Percentiles rank a stretch among this genome's conserved stretches.
Evolutionary conservation across 2,113 vertebrate genomes (phyloP).

Genomic region (Isichthys henryi): DNA sequence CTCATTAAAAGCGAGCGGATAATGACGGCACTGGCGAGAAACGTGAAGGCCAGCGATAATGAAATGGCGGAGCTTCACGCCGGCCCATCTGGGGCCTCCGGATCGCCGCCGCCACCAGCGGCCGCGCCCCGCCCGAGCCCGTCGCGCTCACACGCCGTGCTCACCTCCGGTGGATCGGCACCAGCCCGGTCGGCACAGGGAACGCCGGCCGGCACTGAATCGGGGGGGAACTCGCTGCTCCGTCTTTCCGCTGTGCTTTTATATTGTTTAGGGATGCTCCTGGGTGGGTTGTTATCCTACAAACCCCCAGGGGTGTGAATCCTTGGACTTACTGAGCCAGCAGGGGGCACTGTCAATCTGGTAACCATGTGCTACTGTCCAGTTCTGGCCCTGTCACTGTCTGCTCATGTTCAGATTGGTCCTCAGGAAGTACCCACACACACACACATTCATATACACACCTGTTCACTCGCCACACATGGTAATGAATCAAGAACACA

Average conservation of each 20-base stretch:
- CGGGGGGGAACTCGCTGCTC: background rate
- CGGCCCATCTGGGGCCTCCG: conserved; percentile 53
- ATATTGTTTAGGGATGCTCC: background rate
- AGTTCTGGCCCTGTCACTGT: conserved; percentile 11
- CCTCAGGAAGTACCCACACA: background rate
- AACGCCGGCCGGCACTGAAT: background rate
- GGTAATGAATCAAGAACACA: background rate
- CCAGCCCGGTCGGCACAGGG: background rate
- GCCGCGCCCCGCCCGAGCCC: background rate
- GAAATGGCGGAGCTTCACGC: conserved; percentile 62
- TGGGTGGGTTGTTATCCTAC: background rate
- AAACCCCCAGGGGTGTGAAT: background rate
- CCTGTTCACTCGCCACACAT: background rate
- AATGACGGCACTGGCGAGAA: conserved; percentile 74
- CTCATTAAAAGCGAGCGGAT: conserved; percentile 96
- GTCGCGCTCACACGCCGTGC: background rate
- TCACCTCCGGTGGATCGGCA: background rate
- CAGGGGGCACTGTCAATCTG: conserved; percentile 90
- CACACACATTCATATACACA: background rate
- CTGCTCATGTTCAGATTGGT: background rate
- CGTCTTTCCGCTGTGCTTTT: background rate
- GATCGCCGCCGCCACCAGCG: background rate
- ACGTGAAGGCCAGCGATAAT: conserved; percentile 95
- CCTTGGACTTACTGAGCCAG: conserved; percentile 61
- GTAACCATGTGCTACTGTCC: conserved; percentile 45